Evolutionary conservation across 2,797 vertebrate species (phyloP), one percentile per base, ranked within the genome.

Genomic region (Artibeus lituratus): DNA sequence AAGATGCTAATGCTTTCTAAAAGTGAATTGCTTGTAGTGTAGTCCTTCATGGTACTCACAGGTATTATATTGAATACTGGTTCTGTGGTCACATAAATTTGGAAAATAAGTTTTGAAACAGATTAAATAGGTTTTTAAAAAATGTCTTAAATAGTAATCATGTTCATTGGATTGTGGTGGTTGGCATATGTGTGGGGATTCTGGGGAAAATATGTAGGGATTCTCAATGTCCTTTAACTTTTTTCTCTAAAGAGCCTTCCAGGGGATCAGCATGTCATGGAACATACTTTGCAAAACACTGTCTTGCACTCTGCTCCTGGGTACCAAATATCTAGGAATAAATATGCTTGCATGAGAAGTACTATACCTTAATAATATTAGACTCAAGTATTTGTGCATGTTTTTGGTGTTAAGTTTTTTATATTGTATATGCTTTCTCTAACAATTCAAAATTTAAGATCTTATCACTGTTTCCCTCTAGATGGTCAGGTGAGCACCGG

Each of bases 361-460:
- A 77, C 18, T 44, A 49, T 5, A 69, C 11, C 26, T 88, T 70
- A 87, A 8, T 18, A 21, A 88, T 76, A 55, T 70, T 78, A 57
- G 49, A 42, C 42, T 49, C 35, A 67, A 80, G 24, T 9, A 47
- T 78, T 86, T 80, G 55, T 74, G 49, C 67, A 82, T 73, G 39
- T 90, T 24, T 55, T 80, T 44, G 37, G n/a, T 78, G 18, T 70
- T 81, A 70, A 67, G 9, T 26, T 84, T 57, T 89, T 78, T 37
- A 82, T 65, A n/a, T 35, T 35, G 10, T 47, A 59, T 51, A 24
- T 47, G 76, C 7, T 81, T 92, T 95, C 87, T 59, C 93, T 78
- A 87, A 92, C 87, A 96, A 94, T 92, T 96, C 59, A 85, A 12
- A 88, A 74, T 76, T 94, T 22, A 57, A 72, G 86, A 67, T 57